These are phyloP conservation scores for Arizona elegans DNA, from an alignment of 2,113 vertebrate species.

Conservation along the genomic window DNA sequence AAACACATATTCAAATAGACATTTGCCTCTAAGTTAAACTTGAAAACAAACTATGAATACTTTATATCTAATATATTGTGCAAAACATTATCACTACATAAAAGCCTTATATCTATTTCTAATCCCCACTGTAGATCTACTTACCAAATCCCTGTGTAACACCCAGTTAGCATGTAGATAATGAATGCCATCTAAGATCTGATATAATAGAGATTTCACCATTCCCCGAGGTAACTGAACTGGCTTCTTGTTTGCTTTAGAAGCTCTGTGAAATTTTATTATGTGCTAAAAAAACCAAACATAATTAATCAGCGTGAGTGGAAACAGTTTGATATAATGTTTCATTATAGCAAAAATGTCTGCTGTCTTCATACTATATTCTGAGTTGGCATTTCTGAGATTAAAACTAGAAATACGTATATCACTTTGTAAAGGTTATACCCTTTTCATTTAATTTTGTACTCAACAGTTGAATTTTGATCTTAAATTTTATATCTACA, in stretches of 20 bases:
- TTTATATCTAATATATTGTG: slow-evolving; percentile 19
- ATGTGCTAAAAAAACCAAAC: slow-evolving; percentile 83
- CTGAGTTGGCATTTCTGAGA: background rate
- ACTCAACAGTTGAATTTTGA: background rate
- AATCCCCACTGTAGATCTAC: slow-evolving; percentile 62
- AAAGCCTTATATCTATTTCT: slow-evolving; percentile 34
- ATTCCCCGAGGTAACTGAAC: slow-evolving; percentile 98
- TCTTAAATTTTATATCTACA: background rate
- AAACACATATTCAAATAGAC: slow-evolving; percentile 1
- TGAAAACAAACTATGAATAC: background rate
- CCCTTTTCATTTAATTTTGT: background rate
- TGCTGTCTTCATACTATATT: slow-evolving; percentile 16
- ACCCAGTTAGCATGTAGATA: slow-evolving; percentile 99
- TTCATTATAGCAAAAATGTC: slow-evolving; percentile 40
- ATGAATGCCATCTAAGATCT: slow-evolving; percentile 99
- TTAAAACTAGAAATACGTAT: background rate
- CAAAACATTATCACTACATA: slow-evolving; percentile 20
- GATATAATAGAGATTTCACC: slow-evolving; percentile 98
- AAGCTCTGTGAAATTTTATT: slow-evolving; percentile 99
- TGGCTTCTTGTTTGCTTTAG: slow-evolving; percentile 99
- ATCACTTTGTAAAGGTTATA: background rate
- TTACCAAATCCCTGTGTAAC: slow-evolving; percentile 99
- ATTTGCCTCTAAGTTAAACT: background rate
- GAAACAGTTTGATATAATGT: slow-evolving; percentile 28
- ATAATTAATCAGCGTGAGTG: background rate